These are phyloP conservation scores for Dolichomitus sp. DNA, from an alignment of 2,888 invertebrate genomes.

Conservation along the genomic window DNA sequence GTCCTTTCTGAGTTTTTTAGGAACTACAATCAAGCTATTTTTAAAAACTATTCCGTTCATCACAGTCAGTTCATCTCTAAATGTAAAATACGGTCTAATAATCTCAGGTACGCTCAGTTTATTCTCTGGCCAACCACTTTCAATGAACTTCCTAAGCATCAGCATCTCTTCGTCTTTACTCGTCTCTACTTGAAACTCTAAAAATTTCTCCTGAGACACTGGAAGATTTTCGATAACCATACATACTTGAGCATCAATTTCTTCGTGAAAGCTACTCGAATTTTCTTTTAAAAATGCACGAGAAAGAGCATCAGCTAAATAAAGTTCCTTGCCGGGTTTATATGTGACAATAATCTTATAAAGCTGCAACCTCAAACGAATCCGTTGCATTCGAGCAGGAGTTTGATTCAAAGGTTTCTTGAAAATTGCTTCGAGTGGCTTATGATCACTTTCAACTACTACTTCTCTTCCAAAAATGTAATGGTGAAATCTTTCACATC, in stretches of 20 bases:
- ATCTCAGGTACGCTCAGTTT: conserved; percentile 44
- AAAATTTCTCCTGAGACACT: background rate
- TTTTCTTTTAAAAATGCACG: conserved; percentile 64
- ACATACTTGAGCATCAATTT: background rate
- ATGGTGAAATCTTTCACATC: conserved; percentile 77
- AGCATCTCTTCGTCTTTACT: conserved; percentile 66
- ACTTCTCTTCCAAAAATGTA: conserved; percentile 77
- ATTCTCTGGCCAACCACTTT: conserved; percentile 72
- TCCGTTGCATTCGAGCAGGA: conserved; percentile 61
- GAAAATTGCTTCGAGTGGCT: conserved; percentile 77
- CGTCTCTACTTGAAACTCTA: conserved; percentile 46
- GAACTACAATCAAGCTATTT: conserved; percentile 55
- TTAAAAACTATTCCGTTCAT: conserved; percentile 42
- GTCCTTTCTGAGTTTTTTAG: conserved; percentile 45
- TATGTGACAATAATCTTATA: conserved; percentile 53
- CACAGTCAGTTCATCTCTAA: conserved; percentile 46
- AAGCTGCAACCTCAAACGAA: conserved; percentile 56
- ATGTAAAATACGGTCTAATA: conserved; percentile 54
- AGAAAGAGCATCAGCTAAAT: conserved; percentile 77
- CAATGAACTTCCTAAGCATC: conserved; percentile 68
- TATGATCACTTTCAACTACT: conserved; percentile 76
- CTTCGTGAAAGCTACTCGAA: conserved; percentile 27
- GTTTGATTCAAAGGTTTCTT: conserved; percentile 69
- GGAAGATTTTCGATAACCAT: background rate
- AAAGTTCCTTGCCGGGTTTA: too few relatives aligned